phyloP scores from a whole-genome alignment of 2,113 vertebrate species.

The Rhadina sibilatrix region DNA sequence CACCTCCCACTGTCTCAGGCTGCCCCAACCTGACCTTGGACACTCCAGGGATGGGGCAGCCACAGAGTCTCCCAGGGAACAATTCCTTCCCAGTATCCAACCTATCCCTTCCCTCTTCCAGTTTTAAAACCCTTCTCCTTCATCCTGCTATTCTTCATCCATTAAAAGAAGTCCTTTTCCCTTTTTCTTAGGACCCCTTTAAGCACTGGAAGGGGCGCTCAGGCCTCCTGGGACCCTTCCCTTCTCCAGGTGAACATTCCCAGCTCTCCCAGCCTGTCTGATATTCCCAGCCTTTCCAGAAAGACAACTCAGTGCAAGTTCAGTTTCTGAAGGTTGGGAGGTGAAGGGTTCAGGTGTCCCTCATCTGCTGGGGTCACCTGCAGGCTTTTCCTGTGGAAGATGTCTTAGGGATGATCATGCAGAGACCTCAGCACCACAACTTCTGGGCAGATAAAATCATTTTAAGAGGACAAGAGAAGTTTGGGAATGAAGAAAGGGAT shows the following conservation, averaged over 20 bases:
- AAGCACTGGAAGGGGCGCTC: neutral
- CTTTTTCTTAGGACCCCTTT: neutral
- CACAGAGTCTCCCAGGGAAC: neutral
- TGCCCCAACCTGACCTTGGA: neutral
- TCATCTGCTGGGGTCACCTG: neutral
- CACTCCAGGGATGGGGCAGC: neutral
- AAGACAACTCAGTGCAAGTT: neutral
- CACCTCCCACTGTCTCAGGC: neutral
- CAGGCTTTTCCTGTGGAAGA: rapidly evolving
- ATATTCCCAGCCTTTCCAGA: neutral
- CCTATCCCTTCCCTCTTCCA: neutral
- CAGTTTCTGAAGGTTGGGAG: neutral
- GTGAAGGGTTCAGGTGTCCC: neutral
- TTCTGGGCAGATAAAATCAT: neutral
- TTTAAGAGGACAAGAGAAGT: neutral
- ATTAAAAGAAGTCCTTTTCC: neutral
- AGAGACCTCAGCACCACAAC: neutral
- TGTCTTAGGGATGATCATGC: neutral
- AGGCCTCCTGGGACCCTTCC: neutral
- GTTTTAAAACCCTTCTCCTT: neutral
- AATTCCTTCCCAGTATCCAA: neutral
- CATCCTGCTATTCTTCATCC: neutral
- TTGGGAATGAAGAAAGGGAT: neutral
- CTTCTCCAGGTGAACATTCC: neutral
- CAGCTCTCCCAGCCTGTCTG: neutral